Percentiles rank a stretch among this genome's conserved stretches.
Evolutionary conservation across 2,888 invertebrate species (phyloP).

Genomic region (Hydrotaea diabolus): DNA sequence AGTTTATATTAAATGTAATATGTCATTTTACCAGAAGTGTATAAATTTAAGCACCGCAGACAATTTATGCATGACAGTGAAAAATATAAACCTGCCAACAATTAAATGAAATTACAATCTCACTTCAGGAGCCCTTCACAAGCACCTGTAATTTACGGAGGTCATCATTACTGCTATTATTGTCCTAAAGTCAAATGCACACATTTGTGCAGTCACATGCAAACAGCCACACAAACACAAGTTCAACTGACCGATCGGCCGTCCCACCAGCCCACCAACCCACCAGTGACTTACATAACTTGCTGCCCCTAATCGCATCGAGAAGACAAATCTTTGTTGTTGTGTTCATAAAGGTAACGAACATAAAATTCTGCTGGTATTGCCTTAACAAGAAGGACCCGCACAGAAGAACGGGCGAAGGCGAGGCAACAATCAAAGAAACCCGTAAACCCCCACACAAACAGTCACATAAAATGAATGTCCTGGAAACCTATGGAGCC

Average conservation of each 20-base stretch:
- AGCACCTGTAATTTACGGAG: constrained; percentile 37
- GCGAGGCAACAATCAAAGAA: not conserved
- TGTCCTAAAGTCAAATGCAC: constrained; percentile 55
- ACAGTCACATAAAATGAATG: not conserved
- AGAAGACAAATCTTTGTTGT: constrained; percentile 29
- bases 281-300: not conserved
- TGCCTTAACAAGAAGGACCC: not conserved
- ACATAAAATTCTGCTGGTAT: not conserved
- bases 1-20: not conserved
- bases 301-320: not conserved
- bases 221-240: constrained; percentile 19
- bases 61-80: constrained; percentile 13
- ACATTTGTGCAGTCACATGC: constrained; percentile 3
- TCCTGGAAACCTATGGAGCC: not conserved
- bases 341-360: not conserved
- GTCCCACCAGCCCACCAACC: not conserved
- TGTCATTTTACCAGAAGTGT: not conserved
- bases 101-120: constrained; percentile 24
- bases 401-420: not conserved
- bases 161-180: constrained; percentile 44
- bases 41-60: not conserved
- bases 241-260: not conserved
- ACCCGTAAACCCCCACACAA: not conserved
- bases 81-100: constrained; percentile 16
- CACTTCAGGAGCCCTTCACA: not conserved